Percentiles rank a stretch among this genome's conserved stretches.
These are phyloP conservation scores for Naso thynnoides DNA, from an alignment of 2,797 vertebrate species.

Conservation along the genomic window DNA sequence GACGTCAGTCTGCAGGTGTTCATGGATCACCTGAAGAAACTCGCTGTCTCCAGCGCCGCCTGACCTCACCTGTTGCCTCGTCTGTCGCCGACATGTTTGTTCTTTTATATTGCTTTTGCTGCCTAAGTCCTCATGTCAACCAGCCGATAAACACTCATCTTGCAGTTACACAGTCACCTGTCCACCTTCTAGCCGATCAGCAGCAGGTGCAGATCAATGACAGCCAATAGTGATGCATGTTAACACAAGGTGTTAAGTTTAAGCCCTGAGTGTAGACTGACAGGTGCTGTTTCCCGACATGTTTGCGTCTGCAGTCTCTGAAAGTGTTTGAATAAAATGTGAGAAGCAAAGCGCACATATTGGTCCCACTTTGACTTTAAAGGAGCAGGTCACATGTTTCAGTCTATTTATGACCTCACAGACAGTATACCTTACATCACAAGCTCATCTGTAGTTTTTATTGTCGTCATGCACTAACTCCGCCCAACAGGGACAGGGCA, in stretches of 20 bases:
- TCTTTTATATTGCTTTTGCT: constrained; percentile 30
- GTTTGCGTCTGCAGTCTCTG: no score
- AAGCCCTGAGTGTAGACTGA: not conserved
- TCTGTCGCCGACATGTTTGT: not conserved
- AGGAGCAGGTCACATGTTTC: no score
- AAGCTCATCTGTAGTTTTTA: no score
- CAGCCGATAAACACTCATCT: not conserved
- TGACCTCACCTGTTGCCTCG: constrained; percentile 25
- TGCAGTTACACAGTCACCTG: not conserved
- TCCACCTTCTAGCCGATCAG: constrained; percentile 7
- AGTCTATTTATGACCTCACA: no score
- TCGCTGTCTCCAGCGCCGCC: constrained; percentile 96
- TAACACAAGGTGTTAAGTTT: not conserved
- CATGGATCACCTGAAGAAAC: constrained; percentile 99
- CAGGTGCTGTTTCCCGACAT: no score
- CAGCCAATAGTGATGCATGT: not conserved
- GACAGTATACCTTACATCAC: no score
- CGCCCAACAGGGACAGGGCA: not conserved
- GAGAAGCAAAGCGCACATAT: no score
- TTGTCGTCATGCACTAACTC: no score
- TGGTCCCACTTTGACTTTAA: no score
- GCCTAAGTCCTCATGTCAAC: constrained; percentile 19
- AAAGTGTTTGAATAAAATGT: no score
- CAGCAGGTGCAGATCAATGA: not conserved
- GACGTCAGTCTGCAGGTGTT: constrained; percentile 99